Evolutionary conservation across 2,888 invertebrate species (phyloP).

Genomic region (Orthosia incerta): DNA sequence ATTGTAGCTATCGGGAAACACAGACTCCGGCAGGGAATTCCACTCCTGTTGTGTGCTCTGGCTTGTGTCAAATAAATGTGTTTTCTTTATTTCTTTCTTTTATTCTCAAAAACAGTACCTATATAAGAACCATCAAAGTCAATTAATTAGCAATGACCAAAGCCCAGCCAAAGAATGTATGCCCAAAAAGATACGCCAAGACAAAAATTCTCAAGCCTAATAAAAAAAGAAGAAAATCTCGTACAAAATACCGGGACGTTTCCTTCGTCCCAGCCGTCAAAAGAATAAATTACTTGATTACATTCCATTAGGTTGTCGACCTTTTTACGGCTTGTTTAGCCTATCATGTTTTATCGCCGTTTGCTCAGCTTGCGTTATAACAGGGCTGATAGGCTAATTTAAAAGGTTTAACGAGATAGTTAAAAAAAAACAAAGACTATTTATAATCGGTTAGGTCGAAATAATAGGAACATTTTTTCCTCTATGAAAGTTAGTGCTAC

Average conservation of each 20-base stretch:
- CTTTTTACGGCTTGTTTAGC: slow-evolving; percentile 66
- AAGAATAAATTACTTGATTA: slow-evolving; percentile 67
- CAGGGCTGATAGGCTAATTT: slow-evolving; percentile 51
- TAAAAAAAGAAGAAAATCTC: slow-evolving; percentile 23
- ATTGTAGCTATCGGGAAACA: too few relatives aligned
- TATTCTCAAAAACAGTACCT: background rate
- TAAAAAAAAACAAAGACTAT: background rate
- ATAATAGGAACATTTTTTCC: background rate
- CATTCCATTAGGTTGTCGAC: slow-evolving; percentile 65
- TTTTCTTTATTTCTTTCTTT: too few relatives aligned
- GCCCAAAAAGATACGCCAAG: background rate
- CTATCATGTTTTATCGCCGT: slow-evolving; percentile 62
- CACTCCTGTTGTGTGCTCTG: too few relatives aligned
- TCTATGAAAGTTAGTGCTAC: background rate
- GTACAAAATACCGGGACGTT: slow-evolving; percentile 36
- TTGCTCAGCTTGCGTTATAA: slow-evolving; percentile 52
- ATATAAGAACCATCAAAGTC: too few relatives aligned
- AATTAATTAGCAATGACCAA: background rate
- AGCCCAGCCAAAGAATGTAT: background rate
- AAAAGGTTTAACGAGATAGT: slow-evolving; percentile 47
- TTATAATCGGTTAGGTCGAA: background rate
- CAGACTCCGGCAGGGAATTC: too few relatives aligned
- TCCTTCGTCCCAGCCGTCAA: slow-evolving; percentile 40
- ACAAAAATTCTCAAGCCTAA: slow-evolving; percentile 1
- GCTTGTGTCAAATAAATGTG: too few relatives aligned